Conservation (phyloP, 1,140 invertebrate genomes). For the Lepidostoma basale region DNA sequence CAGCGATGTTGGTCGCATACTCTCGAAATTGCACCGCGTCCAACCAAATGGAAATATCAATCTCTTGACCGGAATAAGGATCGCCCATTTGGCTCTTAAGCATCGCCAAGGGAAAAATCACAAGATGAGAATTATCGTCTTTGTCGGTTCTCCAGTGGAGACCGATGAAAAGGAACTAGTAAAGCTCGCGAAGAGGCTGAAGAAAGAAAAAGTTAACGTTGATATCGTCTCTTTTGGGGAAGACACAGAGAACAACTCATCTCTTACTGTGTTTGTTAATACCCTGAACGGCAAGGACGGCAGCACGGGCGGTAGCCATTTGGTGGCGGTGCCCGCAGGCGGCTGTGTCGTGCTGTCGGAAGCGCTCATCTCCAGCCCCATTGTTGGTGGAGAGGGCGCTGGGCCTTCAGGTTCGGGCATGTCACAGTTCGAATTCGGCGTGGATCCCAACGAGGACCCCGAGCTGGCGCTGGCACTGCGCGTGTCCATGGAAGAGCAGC, state of each 20-base stretch:
- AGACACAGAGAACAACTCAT: conserved; percentile 82
- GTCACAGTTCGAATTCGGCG: conserved; percentile 95
- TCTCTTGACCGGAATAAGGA: conserved; percentile 90
- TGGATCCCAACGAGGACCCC: conserved; percentile 99
- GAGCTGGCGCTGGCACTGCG: conserved; percentile 95
- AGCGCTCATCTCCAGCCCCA: conserved; percentile 92
- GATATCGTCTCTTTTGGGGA: conserved; percentile 99
- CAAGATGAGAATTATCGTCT: conserved; percentile 97
- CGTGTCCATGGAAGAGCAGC: conserved; percentile 99
- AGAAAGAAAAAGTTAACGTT: conserved; percentile 99
- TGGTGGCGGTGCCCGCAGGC: conserved; percentile 94
- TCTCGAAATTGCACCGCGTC: conserved; percentile 94
- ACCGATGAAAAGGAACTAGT: conserved; percentile 93
- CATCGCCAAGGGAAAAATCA: conserved; percentile 99
- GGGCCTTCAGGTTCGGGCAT: conserved; percentile 79
- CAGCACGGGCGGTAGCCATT: conserved; percentile 84
- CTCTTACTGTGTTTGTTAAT: conserved; percentile 91
- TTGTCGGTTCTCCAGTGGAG: conserved; percentile 95
- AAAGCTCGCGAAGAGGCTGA: conserved; percentile 95
- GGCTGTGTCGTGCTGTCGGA: conserved; percentile 88
- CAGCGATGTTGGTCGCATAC: conserved; percentile 92
- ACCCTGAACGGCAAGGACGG: conserved; percentile 97
- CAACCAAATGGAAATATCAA: conserved; percentile 92
- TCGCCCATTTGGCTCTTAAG: conserved; percentile 96
- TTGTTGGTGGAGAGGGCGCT: conserved; percentile 93